Evolutionary conservation across 2,113 vertebrate genomes (phyloP).

Genomic region (Phasianus colchicus): DNA sequence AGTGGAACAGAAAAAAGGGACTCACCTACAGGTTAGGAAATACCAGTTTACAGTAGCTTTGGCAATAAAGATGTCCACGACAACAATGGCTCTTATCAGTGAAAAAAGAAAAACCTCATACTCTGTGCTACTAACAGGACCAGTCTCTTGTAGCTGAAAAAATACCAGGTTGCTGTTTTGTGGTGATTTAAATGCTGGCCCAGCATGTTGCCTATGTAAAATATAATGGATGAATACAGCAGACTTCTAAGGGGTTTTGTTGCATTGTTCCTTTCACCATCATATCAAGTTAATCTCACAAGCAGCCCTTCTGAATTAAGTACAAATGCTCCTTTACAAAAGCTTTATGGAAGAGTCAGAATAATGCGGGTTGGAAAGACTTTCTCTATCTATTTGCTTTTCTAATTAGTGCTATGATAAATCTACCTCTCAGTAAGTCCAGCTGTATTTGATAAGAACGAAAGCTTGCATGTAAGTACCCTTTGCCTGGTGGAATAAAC

Average conservation of each 20-base stretch:
- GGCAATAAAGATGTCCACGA: neutral
- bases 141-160: neutral
- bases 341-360: neutral
- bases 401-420: neutral
- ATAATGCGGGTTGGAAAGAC: neutral
- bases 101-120: neutral
- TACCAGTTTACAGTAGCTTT: neutral
- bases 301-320: neutral
- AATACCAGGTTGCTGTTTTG: neutral
- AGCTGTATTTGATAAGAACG: slow-evolving; percentile 8
- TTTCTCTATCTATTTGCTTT: slow-evolving; percentile 25
- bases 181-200: neutral
- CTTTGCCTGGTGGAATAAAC: neutral
- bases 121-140: neutral
- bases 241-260: neutral
- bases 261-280: neutral
- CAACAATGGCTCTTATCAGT: neutral
- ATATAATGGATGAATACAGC: neutral
- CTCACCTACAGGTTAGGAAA: neutral
- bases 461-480: neutral
- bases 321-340: neutral
- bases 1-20: neutral
- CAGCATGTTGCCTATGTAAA: neutral
- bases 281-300: neutral
- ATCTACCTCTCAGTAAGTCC: neutral